Evolutionary conservation across 2,113 vertebrate genomes (phyloP).

Genomic region (Corythornis vintsioides): DNA sequence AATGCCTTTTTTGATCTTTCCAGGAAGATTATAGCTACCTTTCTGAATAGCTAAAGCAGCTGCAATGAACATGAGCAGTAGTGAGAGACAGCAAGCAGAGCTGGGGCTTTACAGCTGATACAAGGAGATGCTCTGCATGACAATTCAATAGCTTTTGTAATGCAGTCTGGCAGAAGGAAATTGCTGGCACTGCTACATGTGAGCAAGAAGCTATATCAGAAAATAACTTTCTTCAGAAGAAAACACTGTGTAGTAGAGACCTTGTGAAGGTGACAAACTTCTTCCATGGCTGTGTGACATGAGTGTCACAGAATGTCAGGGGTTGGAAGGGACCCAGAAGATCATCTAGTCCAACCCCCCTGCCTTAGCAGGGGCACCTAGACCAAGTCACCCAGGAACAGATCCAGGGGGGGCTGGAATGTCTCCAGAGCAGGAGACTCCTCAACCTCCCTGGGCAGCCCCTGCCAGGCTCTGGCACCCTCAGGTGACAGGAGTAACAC

Average conservation of each 20-base stretch:
- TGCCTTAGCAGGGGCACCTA: too few species aligned
- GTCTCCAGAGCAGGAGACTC: too few species aligned
- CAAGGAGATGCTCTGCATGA: background rate
- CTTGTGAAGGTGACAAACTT: background rate
- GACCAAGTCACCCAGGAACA: too few species aligned
- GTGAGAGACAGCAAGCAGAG: background rate
- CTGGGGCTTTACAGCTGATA: background rate
- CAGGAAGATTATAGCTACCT: background rate
- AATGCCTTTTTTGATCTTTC: background rate
- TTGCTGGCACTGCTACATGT: background rate
- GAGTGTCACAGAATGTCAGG: background rate
- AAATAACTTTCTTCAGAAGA: background rate
- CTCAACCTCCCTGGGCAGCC: too few species aligned
- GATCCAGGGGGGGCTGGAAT: too few species aligned
- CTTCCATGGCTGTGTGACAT: background rate
- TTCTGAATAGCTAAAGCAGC: background rate
- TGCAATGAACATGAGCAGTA: background rate
- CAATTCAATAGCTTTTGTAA: background rate
- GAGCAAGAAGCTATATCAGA: background rate
- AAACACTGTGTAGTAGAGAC: background rate
- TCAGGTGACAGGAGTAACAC: background rate
- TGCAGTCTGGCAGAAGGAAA: background rate
- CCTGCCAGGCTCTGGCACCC: too few species aligned
- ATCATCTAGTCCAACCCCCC: too few species aligned
- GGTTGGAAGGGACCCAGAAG: too few species aligned